phyloP scores from a whole-genome alignment of 2,888 invertebrate species.

The Heteromurus nitidus region DNA sequence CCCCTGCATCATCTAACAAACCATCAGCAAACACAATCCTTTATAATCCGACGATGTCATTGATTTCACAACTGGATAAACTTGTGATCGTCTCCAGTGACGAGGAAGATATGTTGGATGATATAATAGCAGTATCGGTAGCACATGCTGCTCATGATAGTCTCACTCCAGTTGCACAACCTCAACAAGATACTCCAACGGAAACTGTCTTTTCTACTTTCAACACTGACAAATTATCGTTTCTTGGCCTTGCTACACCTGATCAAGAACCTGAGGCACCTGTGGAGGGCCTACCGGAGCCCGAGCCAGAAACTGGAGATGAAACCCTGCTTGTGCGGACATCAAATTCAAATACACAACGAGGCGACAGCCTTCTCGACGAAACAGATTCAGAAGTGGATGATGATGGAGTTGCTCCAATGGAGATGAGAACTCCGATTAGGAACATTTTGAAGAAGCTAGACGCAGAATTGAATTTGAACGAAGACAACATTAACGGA shows the following conservation, averaged over 20 bases:
- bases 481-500: neutral
- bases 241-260: neutral
- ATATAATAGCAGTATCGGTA: neutral
- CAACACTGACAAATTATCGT: neutral
- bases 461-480: constrained; percentile 14
- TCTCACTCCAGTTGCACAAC: neutral
- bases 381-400: neutral
- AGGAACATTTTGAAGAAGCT: constrained; percentile 23
- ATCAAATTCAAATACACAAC: neutral
- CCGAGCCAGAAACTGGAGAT: constrained; percentile 1
- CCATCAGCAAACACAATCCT: no score
- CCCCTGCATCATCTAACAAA: no score
- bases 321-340: neutral
- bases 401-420: neutral
- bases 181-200: neutral
- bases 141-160: no score
- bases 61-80: constrained; percentile 38
- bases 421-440: constrained; percentile 15
- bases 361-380: neutral
- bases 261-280: neutral
- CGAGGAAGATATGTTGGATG: constrained; percentile 27
- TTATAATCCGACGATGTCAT: neutral
- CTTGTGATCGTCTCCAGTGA: constrained; percentile 32
- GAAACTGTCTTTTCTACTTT: constrained; percentile 16
- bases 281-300: neutral